Conservation (phyloP, 2,113 vertebrate species). For the Bombycilla garrulus region DNA sequence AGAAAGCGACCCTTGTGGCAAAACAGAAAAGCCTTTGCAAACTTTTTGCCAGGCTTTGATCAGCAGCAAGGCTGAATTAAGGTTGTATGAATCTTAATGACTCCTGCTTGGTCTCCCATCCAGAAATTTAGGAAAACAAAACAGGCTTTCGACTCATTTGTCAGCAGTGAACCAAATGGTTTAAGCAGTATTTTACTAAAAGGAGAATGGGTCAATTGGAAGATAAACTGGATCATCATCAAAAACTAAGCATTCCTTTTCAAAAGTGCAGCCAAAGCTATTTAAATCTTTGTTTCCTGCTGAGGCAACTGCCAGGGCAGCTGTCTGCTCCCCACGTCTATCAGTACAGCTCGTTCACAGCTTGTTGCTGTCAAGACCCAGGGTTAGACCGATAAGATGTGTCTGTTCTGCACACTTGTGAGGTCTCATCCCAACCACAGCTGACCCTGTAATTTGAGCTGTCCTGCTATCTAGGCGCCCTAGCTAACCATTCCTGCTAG, state of each 20-base stretch:
- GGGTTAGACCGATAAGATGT: neutral
- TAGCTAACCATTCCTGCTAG: neutral
- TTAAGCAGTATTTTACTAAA: neutral
- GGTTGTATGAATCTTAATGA: neutral
- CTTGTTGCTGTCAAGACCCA: neutral
- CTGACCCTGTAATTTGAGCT: neutral
- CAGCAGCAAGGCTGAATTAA: neutral
- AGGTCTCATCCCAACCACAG: neutral
- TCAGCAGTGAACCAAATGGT: neutral
- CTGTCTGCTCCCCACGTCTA: neutral
- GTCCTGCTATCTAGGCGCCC: neutral
- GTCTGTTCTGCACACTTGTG: neutral
- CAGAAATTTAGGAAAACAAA: neutral
- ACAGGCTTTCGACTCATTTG: neutral
- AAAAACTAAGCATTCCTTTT: neutral
- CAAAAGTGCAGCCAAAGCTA: constrained; percentile 17
- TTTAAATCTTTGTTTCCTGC: neutral
- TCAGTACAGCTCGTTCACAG: neutral
- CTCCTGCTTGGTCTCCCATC: neutral
- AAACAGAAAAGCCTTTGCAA: neutral
- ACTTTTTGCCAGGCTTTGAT: neutral
- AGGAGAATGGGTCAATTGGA: neutral
- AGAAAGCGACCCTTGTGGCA: neutral
- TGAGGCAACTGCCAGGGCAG: constrained; percentile 11
- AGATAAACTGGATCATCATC: constrained; percentile 18